phyloP scores from a whole-genome alignment of 2,888 invertebrate species.

The Caenorhabditis afra region DNA sequence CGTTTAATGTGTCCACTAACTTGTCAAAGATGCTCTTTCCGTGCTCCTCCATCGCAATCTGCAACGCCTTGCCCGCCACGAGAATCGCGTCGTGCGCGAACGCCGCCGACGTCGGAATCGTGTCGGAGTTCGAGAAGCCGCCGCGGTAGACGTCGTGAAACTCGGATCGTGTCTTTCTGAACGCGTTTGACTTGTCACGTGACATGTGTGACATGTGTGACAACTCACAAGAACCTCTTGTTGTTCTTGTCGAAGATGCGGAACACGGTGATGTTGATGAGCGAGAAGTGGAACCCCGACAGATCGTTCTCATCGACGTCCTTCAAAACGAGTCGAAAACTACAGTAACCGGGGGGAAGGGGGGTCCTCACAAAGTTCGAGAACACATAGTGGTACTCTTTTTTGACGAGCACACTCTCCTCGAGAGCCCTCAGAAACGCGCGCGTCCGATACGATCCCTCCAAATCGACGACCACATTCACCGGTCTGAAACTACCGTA shows the following conservation, averaged over 20 bases:
- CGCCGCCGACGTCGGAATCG: constrained; percentile 63
- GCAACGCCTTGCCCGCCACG: constrained; percentile 68
- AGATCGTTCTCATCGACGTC: constrained; percentile 70
- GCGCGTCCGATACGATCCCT: constrained; percentile 65
- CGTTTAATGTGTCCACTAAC: constrained; percentile 29
- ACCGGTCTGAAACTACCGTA: constrained; percentile 65
- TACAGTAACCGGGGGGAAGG: too few relatives aligned
- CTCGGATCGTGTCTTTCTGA: constrained; percentile 58
- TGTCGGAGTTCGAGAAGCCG: constrained; percentile 46
- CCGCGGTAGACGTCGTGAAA: constrained; percentile 66
- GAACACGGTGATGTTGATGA: constrained; percentile 72
- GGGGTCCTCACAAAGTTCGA: constrained; percentile 67
- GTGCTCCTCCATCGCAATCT: constrained; percentile 56
- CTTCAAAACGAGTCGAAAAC: constrained; percentile 23
- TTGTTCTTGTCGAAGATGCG: constrained; percentile 67
- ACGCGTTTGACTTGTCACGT: too few relatives aligned
- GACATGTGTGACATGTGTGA: too few relatives aligned
- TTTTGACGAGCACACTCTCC: constrained; percentile 69
- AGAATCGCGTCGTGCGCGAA: constrained; percentile 73
- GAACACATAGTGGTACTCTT: constrained; percentile 72
- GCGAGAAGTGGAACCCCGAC: constrained; percentile 65
- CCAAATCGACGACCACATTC: constrained; percentile 71
- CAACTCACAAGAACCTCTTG: constrained; percentile 64
- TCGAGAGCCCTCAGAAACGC: constrained; percentile 68
- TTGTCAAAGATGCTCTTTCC: constrained; percentile 66